Percentiles rank a stretch among this genome's conserved stretches.
Evolutionary conservation across 2,888 invertebrate species (phyloP).

Genomic region (Eurytoma californica): DNA sequence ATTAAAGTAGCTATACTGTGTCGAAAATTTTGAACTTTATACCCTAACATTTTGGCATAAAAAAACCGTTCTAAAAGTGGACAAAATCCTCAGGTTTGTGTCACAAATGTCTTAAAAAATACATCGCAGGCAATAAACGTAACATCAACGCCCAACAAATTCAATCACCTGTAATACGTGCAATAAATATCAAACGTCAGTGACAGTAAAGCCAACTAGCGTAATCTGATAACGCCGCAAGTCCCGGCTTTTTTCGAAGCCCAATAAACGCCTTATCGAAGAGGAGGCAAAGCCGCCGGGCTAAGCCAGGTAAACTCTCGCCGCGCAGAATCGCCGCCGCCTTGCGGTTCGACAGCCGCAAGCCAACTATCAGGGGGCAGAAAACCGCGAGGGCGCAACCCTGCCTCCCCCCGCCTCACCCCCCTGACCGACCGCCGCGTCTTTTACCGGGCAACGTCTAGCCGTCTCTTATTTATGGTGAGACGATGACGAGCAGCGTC

Average conservation of each 20-base stretch:
- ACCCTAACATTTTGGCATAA: too few relatives aligned
- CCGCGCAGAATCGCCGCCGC: conserved; percentile 13
- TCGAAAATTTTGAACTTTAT: too few relatives aligned
- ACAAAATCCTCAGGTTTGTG: too few relatives aligned
- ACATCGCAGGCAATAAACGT: too few relatives aligned
- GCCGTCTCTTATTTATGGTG: conserved; percentile 50
- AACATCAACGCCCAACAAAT: too few relatives aligned
- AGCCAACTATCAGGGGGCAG: background rate
- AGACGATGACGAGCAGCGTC: conserved; percentile 49
- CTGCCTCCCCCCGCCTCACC: background rate
- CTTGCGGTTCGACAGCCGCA: conserved; percentile 20
- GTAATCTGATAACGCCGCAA: background rate
- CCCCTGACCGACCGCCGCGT: conserved; percentile 3
- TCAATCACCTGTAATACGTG: too few relatives aligned
- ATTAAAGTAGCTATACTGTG: too few relatives aligned
- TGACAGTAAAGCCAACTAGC: too few relatives aligned
- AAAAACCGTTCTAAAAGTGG: too few relatives aligned
- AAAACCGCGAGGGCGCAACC: conserved; percentile 33
- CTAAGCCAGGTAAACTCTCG: conserved; percentile 38
- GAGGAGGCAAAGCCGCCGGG: background rate
- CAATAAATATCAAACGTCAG: too few relatives aligned
- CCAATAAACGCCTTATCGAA: conserved; percentile 16
- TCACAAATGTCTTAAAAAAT: too few relatives aligned
- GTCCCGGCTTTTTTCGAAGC: background rate
- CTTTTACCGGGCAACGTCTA: conserved; percentile 13